These are phyloP conservation scores for Tetragonisca angustula DNA, from an alignment of 2,888 invertebrate genomes.

Conservation along the genomic window DNA sequence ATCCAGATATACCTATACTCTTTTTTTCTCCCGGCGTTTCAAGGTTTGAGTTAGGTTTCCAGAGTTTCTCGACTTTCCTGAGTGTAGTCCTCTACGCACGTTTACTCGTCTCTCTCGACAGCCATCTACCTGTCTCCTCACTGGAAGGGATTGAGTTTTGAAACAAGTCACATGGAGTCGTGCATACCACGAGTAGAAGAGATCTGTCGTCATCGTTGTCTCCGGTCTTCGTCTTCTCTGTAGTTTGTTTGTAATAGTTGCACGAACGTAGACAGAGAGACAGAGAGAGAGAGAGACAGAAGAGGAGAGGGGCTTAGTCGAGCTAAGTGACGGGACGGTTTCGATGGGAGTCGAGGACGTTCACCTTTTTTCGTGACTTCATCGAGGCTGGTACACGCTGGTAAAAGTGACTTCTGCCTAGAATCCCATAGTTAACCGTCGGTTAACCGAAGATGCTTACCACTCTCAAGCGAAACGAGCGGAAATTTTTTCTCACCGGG, in stretches of 20 bases:
- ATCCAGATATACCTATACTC: background rate
- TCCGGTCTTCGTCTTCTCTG: conserved; percentile 23
- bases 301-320: conserved; percentile 34
- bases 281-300: background rate
- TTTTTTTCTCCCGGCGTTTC: conserved; percentile 11
- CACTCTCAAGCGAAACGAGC: background rate
- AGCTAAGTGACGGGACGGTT: conserved; percentile 76
- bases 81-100: conserved; percentile 5
- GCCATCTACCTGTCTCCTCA: conserved; percentile 44
- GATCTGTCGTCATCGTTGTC: conserved; percentile 21
- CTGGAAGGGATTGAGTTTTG: conserved; percentile 66
- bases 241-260: conserved; percentile 1
- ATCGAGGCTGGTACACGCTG: conserved; percentile 75
- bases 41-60: too few species aligned
- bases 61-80: conserved; percentile 65
- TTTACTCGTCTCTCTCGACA: background rate
- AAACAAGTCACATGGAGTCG: conserved; percentile 61
- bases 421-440: conserved; percentile 50
- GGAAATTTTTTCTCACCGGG: conserved; percentile 8
- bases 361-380: conserved; percentile 83
- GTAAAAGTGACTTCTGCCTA: conserved; percentile 70
- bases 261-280: conserved; percentile 18
- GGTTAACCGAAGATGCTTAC: background rate
- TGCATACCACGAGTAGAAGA: conserved; percentile 30
- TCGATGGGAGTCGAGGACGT: conserved; percentile 80